Percentiles rank a stretch among this genome's conserved stretches.
Conservation (phyloP, 2,113 vertebrate genomes). For the Salvelinus sp. region DNA sequence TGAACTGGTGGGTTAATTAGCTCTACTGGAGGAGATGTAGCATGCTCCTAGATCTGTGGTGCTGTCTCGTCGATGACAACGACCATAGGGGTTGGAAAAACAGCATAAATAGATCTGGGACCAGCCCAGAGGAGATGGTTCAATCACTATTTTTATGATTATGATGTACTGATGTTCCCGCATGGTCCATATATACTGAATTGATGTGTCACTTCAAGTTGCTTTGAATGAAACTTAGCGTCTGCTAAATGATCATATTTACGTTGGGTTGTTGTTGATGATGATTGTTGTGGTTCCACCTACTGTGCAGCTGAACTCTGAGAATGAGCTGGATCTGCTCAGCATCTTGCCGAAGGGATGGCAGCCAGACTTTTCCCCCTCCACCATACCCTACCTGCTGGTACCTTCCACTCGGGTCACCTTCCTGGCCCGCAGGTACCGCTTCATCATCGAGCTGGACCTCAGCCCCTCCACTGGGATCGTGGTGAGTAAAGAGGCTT, state of each 20-base stretch:
- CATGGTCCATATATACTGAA: slow-evolving; percentile 32
- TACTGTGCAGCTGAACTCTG: slow-evolving; percentile 42
- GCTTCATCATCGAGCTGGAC: slow-evolving; percentile 95
- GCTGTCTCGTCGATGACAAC: too few relatives aligned
- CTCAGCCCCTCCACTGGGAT: slow-evolving; percentile 97
- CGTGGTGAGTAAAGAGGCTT: slow-evolving; percentile 79
- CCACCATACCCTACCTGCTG: slow-evolving; percentile 78
- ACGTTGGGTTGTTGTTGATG: too few relatives aligned
- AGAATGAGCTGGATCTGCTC: slow-evolving; percentile 87
- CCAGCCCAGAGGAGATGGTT: too few relatives aligned
- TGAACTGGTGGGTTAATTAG: slow-evolving; percentile 76
- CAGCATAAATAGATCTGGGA: too few relatives aligned
- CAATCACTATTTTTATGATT: too few relatives aligned
- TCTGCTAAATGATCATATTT: too few relatives aligned
- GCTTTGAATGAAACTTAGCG: too few relatives aligned
- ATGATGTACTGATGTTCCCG: slow-evolving; percentile 45
- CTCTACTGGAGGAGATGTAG: background rate
- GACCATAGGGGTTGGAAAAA: too few relatives aligned
- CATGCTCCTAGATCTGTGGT: too few relatives aligned
- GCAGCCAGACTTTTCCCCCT: slow-evolving; percentile 81
- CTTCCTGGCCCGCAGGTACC: slow-evolving; percentile 93
- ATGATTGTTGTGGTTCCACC: too few relatives aligned
- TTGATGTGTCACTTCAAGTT: too few relatives aligned
- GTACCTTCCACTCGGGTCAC: slow-evolving; percentile 89
- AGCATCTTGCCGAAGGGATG: slow-evolving; percentile 91